phyloP scores from a whole-genome alignment of 2,888 invertebrate genomes.

The Macrosoma leucophasiata region DNA sequence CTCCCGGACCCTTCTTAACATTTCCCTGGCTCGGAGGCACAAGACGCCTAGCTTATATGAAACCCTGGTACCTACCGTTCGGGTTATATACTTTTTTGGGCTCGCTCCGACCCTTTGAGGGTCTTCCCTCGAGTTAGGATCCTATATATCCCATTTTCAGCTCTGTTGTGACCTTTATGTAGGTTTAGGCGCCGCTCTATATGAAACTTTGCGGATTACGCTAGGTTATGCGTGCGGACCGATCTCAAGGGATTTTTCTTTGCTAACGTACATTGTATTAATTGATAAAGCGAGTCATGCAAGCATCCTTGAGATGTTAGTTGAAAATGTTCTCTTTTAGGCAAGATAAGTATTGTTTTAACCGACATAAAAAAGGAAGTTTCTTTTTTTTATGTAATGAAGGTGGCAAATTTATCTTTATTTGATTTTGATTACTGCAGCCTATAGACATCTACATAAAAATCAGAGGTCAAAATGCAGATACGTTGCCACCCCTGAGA shows the following conservation, averaged over 20 bases:
- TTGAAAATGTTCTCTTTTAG: no score
- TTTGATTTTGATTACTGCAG: no score
- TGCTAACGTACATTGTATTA: slow-evolving; percentile 21
- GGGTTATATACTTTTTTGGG: slow-evolving; percentile 73
- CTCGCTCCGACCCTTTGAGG: slow-evolving; percentile 67
- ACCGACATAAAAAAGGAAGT: no score
- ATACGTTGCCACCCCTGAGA: no score
- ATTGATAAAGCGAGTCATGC: no score
- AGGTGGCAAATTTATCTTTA: no score
- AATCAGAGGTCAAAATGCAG: no score
- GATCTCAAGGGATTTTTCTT: slow-evolving; percentile 27
- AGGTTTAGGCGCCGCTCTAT: slow-evolving; percentile 49
- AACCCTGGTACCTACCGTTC: slow-evolving; percentile 60
- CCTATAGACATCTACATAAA: no score
- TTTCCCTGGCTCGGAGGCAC: slow-evolving; percentile 70
- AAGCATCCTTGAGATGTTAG: no score
- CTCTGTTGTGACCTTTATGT: slow-evolving; percentile 27
- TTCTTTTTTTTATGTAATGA: no score
- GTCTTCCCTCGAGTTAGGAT: slow-evolving; percentile 58
- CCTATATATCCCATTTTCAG: slow-evolving; percentile 65
- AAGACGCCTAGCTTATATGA: slow-evolving; percentile 65
- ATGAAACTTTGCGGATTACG: slow-evolving; percentile 51
- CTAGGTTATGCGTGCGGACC: slow-evolving; percentile 26
- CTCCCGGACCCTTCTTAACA: slow-evolving; percentile 72
- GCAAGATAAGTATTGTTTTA: no score